phyloP scores from a whole-genome alignment of 2,113 vertebrate species.

The Passer montanus region DNA sequence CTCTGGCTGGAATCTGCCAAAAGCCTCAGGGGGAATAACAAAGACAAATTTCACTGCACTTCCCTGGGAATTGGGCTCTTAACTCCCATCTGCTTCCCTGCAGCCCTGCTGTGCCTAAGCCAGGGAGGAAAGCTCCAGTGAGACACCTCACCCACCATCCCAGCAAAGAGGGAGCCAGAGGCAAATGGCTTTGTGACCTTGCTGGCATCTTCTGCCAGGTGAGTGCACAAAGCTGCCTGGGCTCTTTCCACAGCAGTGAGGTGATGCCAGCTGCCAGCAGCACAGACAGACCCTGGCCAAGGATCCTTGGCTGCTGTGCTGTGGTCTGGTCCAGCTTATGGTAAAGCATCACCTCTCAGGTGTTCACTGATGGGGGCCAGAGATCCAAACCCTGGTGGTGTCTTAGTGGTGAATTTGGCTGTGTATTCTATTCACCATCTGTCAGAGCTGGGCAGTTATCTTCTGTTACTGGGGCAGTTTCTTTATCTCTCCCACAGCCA shows the following conservation, averaged over 20 bases:
- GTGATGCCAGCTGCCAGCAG: not conserved
- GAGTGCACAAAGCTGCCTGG: not conserved
- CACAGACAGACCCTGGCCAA: rapidly evolving
- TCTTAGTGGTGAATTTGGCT: no score
- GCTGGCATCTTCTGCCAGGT: not conserved
- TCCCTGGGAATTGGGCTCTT: not conserved
- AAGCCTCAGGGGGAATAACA: not conserved
- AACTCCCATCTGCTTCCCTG: slow-evolving; percentile 1
- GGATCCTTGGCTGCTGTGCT: not conserved
- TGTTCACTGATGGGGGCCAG: not conserved
- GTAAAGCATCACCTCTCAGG: not conserved
- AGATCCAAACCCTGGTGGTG: not conserved
- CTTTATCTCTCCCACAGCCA: no score
- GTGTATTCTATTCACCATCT: not conserved
- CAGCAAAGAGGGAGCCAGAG: not conserved
- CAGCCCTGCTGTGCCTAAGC: not conserved
- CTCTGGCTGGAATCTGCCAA: not conserved
- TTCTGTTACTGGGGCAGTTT: not conserved
- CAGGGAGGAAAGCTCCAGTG: not conserved
- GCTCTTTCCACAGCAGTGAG: not conserved
- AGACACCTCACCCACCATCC: rapidly evolving
- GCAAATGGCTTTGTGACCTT: not conserved
- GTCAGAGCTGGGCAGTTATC: not conserved
- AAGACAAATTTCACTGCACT: not conserved
- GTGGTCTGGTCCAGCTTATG: not conserved